Percentiles rank a stretch among this genome's conserved stretches.
phyloP scores from a whole-genome alignment of 2,113 vertebrate genomes.

The Nyctibius bracteatus region DNA sequence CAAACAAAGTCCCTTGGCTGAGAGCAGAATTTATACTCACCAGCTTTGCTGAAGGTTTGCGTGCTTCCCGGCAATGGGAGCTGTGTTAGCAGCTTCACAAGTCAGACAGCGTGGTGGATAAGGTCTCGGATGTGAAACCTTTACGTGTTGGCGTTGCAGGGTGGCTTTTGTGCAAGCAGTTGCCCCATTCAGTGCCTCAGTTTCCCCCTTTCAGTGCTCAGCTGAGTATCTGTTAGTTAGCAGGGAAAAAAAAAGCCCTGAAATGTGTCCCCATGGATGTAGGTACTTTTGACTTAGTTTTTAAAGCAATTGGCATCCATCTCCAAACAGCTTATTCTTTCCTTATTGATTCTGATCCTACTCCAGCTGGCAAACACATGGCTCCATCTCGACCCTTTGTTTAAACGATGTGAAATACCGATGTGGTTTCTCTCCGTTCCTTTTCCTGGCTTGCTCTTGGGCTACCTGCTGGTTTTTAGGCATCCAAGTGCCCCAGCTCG shows the following conservation, averaged over 20 bases:
- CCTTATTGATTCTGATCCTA: background rate
- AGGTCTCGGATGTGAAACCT: background rate
- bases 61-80: background rate
- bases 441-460: background rate
- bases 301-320: background rate
- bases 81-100: background rate
- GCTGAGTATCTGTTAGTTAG: background rate
- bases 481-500: background rate
- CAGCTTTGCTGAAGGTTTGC: background rate
- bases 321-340: background rate
- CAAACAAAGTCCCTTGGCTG: background rate
- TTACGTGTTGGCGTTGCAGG: background rate
- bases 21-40: background rate
- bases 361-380: background rate
- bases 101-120: rapidly evolving
- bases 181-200: background rate
- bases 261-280: rapidly evolving
- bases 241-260: rapidly evolving
- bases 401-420: background rate
- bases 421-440: background rate
- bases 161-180: background rate
- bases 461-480: background rate
- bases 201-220: background rate
- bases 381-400: background rate
- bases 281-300: background rate